Evolutionary conservation across 2,113 vertebrate genomes (phyloP).

Genomic region (Pluvianellus socialis): DNA sequence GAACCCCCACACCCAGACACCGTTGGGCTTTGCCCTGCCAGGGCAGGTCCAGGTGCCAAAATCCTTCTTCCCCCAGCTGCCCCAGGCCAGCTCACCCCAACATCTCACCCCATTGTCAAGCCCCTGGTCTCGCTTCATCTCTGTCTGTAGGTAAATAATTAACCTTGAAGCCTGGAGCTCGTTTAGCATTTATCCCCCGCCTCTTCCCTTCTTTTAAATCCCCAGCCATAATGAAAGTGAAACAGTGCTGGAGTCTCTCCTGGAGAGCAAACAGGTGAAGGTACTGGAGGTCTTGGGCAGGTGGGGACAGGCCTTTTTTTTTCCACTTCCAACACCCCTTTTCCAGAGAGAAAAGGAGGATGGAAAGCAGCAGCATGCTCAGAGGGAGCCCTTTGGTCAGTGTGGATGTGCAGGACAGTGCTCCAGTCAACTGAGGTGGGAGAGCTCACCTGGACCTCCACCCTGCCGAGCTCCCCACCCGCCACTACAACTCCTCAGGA

Average conservation of each 20-base stretch:
- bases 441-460: not conserved
- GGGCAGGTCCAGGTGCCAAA: not conserved
- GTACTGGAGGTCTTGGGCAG: not conserved
- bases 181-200: accelerated
- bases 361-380: accelerated
- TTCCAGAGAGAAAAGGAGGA: not conserved
- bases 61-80: not conserved
- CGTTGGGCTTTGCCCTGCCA: accelerated
- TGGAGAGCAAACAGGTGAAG: not conserved
- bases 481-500: accelerated
- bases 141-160: not conserved
- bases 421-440: not conserved
- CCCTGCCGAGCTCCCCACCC: not conserved
- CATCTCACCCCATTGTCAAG: not conserved
- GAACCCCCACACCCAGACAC: not conserved
- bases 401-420: accelerated
- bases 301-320: not conserved
- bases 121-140: not conserved
- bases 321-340: not conserved
- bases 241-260: not conserved
- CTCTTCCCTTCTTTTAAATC: not conserved
- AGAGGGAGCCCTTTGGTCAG: accelerated
- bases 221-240: not conserved
- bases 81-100: not conserved
- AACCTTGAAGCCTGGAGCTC: not conserved